A percentile compares a stretch with the other conserved stretches of the same genome.
Conservation (phyloP, 2,113 vertebrate genomes). For the Todiramphus chloris region DNA sequence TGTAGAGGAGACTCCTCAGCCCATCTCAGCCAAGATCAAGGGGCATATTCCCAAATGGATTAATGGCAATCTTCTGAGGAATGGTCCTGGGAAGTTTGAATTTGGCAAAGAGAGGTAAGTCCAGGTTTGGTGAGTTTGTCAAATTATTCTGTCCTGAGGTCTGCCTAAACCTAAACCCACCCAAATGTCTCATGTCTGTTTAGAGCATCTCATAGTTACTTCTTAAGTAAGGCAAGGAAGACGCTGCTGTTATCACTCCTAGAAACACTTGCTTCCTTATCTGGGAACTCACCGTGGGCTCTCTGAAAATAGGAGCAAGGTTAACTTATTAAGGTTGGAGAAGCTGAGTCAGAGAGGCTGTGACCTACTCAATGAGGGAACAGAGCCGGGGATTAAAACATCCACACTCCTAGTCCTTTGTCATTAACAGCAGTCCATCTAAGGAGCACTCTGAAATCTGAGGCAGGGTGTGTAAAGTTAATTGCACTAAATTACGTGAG, state of each 20-base stretch:
- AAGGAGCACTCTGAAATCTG: not conserved
- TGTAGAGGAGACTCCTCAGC: slow-evolving; percentile 80
- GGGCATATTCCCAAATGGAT: slow-evolving; percentile 90
- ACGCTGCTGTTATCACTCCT: not conserved
- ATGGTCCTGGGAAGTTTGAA: slow-evolving; percentile 93
- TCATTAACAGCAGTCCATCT: not conserved
- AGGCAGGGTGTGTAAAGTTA: not conserved
- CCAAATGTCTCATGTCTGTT: not conserved
- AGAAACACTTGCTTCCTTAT: not conserved
- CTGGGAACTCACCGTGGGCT: not conserved
- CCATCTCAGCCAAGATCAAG: slow-evolving; percentile 72
- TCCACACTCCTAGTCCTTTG: not conserved
- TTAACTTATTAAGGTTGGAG: not conserved
- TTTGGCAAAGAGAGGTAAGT: slow-evolving; percentile 90
- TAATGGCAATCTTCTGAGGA: slow-evolving; percentile 84
- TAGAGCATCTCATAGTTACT: not conserved
- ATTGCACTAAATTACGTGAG: not conserved
- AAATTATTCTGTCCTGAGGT: not conserved
- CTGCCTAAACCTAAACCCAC: not conserved
- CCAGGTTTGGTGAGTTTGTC: not conserved
- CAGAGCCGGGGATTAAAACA: not conserved
- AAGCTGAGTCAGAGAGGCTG: not conserved
- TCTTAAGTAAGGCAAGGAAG: not conserved
- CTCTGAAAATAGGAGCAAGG: not conserved
- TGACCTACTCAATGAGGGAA: not conserved